These are phyloP conservation scores for Agrochola circellaris DNA, from an alignment of 2,888 invertebrate species.

Conservation along the genomic window DNA sequence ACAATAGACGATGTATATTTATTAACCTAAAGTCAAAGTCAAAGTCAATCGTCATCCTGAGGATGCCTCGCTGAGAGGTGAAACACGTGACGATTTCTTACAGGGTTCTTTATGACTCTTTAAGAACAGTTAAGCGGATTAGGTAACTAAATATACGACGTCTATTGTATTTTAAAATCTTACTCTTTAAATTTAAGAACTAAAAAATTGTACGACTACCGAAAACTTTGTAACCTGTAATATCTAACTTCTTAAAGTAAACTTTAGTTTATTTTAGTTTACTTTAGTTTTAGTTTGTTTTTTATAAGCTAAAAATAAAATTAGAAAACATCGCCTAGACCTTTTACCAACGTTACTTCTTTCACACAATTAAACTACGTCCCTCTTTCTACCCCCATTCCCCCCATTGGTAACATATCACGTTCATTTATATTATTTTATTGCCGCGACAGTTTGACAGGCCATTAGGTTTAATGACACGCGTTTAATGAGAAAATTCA, in stretches of 20 bases:
- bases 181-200: not conserved
- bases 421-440: slow-evolving; percentile 63
- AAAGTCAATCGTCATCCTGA: no score
- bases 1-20: no score
- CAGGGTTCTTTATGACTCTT: no score
- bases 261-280: slow-evolving; percentile 6
- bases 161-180: no score
- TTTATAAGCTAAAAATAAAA: slow-evolving; percentile 25
- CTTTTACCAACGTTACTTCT: slow-evolving; percentile 29
- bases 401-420: slow-evolving; percentile 28
- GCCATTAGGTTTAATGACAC: slow-evolving; percentile 58
- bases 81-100: no score
- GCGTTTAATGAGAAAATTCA: slow-evolving; percentile 50
- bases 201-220: not conserved
- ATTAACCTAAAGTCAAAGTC: no score
- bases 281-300: no score
- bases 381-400: not conserved
- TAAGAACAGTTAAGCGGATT: no score
- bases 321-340: slow-evolving; percentile 21
- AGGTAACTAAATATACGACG: no score
- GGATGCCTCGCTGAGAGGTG: no score
- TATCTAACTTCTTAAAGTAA: not conserved
- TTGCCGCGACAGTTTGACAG: slow-evolving; percentile 60
- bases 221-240: slow-evolving; percentile 2
- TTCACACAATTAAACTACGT: slow-evolving; percentile 44